Percentiles rank a stretch among this genome's conserved stretches.
Evolutionary conservation across 37 sponge, comb jelly and placozoan genomes (phyloP).

Genomic region (Geodia barretti): DNA sequence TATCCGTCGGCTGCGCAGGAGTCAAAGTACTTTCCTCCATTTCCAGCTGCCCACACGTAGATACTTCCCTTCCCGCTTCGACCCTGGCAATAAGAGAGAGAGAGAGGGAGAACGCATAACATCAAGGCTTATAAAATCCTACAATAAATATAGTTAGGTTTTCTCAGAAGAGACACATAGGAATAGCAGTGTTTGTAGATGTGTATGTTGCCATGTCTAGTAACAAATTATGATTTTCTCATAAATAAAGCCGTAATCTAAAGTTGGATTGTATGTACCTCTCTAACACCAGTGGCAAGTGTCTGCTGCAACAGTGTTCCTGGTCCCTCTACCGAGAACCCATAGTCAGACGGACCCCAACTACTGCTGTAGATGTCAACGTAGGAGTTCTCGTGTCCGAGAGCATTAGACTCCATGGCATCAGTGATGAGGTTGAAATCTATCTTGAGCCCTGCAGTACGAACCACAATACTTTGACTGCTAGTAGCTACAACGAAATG

Average conservation of each 20-base stretch:
- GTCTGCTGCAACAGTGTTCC: conserved; percentile 60
- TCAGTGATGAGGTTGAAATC: conserved; percentile 51
- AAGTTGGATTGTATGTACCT: conserved; percentile 17
- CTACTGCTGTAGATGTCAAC: conserved; percentile 91
- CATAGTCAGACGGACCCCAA: conserved; percentile 97
- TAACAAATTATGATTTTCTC: background rate
- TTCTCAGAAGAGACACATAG: no score
- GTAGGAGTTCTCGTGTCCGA: conserved; percentile 65
- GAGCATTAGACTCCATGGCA: conserved; percentile 70
- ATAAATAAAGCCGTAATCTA: background rate
- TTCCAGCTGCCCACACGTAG: conserved; percentile 96
- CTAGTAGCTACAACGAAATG: no score
- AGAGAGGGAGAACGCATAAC: background rate
- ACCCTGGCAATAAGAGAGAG: conserved; percentile 40
- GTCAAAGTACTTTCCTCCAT: conserved; percentile 87
- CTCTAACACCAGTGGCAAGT: conserved; percentile 49
- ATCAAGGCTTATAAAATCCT: background rate
- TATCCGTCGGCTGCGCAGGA: conserved; percentile 96
- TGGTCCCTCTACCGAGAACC: conserved; percentile 85
- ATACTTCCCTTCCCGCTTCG: conserved; percentile 80
- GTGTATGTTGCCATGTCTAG: no score
- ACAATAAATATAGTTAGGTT: background rate
- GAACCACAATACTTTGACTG: no score
- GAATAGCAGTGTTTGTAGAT: no score
- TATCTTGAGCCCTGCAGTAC: conserved; percentile 30